phyloP scores from a whole-genome alignment of 2,113 vertebrate species.

The Ardeotis arabs region DNA sequence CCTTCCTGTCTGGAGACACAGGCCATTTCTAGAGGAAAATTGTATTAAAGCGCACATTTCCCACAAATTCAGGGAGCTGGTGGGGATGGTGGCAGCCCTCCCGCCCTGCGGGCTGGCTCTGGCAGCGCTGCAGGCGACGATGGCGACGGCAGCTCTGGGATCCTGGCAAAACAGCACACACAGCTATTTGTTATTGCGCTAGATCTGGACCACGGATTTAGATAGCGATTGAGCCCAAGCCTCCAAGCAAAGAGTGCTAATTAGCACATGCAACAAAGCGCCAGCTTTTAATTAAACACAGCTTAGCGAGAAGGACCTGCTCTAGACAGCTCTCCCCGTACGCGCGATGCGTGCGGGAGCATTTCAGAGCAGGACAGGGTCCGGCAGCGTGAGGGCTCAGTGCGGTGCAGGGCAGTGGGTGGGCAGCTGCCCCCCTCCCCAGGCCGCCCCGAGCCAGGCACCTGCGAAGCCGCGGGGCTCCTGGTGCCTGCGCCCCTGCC shows the following conservation, averaged over 20 bases:
- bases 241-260: constrained; percentile 36
- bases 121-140: background rate
- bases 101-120: background rate
- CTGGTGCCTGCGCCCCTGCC: fast-evolving
- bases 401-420: too few species aligned
- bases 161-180: background rate
- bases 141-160: background rate
- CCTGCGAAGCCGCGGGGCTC: fast-evolving
- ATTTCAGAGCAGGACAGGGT: fast-evolving
- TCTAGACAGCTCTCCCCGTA: background rate
- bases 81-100: fast-evolving
- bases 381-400: fast-evolving
- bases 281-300: constrained; percentile 59
- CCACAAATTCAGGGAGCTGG: background rate
- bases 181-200: background rate
- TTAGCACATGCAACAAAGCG: constrained; percentile 29
- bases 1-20: fast-evolving
- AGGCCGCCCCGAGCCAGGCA: background rate
- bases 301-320: background rate
- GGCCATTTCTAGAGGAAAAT: background rate
- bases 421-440: background rate
- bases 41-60: fast-evolving
- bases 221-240: constrained; percentile 24
- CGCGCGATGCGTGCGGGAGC: fast-evolving
- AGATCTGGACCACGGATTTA: background rate